Evolutionary conservation across 2,797 vertebrate genomes (phyloP).

Genomic region (Knipowitschia caucasica): DNA sequence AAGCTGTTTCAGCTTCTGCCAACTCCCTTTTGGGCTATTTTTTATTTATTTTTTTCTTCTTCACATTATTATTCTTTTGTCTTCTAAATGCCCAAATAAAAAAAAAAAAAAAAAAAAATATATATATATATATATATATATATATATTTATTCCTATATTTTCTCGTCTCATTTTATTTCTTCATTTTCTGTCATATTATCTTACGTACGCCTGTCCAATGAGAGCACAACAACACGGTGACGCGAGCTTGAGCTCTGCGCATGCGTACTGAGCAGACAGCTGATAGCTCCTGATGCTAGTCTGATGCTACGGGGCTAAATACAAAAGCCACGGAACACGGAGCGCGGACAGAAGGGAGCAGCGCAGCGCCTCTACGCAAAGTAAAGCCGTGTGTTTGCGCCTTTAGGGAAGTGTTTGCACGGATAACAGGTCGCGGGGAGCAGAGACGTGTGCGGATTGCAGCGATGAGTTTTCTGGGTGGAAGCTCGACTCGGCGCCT

Average conservation of each 20-base stretch:
- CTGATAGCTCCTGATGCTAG: conserved; percentile 90
- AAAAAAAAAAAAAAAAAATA: too few species aligned
- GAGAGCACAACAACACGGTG: conserved; percentile 76
- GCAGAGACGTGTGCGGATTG: neutral
- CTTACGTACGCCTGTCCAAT: conserved; percentile 43
- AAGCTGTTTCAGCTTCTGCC: too few species aligned
- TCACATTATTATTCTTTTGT: too few species aligned
- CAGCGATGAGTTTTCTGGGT: conserved; percentile 44
- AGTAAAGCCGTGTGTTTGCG: conserved; percentile 62
- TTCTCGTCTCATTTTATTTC: too few species aligned
- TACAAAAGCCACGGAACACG: conserved; percentile 82
- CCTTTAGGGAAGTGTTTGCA: conserved; percentile 4
- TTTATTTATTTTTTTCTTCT: too few species aligned
- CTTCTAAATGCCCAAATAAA: too few species aligned
- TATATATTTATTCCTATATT: too few species aligned
- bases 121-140: too few species aligned
- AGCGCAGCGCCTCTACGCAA: conserved; percentile 60
- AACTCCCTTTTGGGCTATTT: too few species aligned
- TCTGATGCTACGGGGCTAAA: conserved; percentile 74
- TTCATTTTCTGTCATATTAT: too few species aligned
- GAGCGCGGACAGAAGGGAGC: conserved; percentile 76
- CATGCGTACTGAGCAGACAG: conserved; percentile 76
- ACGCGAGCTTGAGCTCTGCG: conserved; percentile 68
- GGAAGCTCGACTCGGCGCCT: conserved; percentile 85
- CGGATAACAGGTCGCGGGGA: neutral